These are phyloP conservation scores for Conistra vaccinii DNA, from an alignment of 2,888 invertebrate species.

Conservation along the genomic window DNA sequence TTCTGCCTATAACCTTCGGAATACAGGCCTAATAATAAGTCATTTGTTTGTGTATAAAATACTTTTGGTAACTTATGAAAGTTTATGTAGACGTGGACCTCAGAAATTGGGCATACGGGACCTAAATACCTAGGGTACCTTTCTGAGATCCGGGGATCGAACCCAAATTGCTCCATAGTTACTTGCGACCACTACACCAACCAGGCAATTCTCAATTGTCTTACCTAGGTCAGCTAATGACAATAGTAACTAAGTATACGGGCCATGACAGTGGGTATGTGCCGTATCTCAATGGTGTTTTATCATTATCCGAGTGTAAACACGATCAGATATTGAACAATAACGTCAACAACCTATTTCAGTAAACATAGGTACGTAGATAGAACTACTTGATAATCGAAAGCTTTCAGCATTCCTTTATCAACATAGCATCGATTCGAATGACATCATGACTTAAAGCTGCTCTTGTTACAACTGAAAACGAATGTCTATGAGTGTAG, in stretches of 20 bases:
- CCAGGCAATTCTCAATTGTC: background rate
- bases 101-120: too few relatives aligned
- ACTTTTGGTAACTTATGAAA: too few relatives aligned
- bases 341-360: slow-evolving; percentile 36
- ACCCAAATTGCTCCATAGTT: too few relatives aligned
- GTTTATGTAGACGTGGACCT: too few relatives aligned
- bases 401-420: slow-evolving; percentile 16
- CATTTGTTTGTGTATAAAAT: too few relatives aligned
- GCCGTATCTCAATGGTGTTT: slow-evolving; percentile 35
- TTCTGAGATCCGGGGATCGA: too few relatives aligned
- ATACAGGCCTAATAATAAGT: too few relatives aligned
- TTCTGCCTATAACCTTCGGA: too few relatives aligned
- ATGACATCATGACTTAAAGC: background rate
- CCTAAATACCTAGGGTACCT: too few relatives aligned
- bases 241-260: background rate
- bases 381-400: slow-evolving; percentile 1
- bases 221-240: background rate
- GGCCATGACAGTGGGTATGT: background rate
- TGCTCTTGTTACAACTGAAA: background rate
- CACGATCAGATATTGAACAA: slow-evolving; percentile 24
- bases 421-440: background rate
- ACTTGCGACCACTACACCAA: too few relatives aligned
- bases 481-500: background rate
- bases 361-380: background rate
- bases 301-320: slow-evolving; percentile 34